Percentiles rank a stretch among this genome's conserved stretches.
phyloP scores from a whole-genome alignment of 1,140 invertebrate genomes.

The Ruditapes philippinarum region DNA sequence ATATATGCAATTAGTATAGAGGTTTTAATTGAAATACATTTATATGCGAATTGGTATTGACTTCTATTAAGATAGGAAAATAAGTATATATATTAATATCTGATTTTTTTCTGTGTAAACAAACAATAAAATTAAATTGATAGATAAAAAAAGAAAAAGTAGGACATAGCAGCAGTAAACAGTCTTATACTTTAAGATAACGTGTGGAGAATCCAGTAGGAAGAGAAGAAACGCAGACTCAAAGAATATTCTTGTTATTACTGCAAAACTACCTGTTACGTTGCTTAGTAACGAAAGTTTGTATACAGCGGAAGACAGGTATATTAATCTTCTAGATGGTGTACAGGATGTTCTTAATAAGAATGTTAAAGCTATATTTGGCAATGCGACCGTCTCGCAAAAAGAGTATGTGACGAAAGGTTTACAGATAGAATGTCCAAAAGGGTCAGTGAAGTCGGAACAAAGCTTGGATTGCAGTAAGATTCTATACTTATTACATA shows the following conservation, averaged over 20 bases:
- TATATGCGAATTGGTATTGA: too few species aligned
- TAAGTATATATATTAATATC: too few species aligned
- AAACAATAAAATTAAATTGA: too few species aligned
- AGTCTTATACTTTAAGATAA: neutral
- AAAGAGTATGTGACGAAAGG: neutral
- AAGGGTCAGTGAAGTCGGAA: neutral
- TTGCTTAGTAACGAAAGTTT: neutral
- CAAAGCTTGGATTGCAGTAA: slow-evolving; percentile 7
- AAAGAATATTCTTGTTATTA: neutral
- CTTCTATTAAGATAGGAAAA: too few species aligned
- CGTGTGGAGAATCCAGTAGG: neutral
- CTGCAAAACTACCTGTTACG: neutral
- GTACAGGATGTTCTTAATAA: neutral
- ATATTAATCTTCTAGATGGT: neutral
- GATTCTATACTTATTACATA: too few species aligned
- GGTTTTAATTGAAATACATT: too few species aligned
- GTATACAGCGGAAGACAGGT: neutral
- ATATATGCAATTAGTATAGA: too few species aligned
- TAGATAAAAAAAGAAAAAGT: too few species aligned
- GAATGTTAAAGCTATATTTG: neutral
- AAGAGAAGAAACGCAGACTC: neutral
- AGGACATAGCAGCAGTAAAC: too few species aligned
- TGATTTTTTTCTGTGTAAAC: too few species aligned
- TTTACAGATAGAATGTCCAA: slow-evolving; percentile 15
- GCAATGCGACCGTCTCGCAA: neutral